Evolutionary conservation across 2,113 vertebrate species (phyloP), one percentile per base, ranked within the genome.

Genomic region (Phyllostomus discolor): DNA sequence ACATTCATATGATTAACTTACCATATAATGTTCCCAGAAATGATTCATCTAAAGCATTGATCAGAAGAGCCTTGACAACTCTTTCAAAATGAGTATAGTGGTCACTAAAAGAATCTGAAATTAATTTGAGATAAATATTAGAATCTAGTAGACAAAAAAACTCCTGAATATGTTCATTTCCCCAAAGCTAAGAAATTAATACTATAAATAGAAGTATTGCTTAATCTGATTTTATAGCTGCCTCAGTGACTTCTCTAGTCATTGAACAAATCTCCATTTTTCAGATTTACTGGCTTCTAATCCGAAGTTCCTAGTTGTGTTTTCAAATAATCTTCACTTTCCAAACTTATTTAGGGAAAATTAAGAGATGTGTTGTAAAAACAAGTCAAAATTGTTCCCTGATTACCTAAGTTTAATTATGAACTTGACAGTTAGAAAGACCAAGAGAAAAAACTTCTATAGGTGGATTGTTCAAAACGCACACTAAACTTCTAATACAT

Each of bases 21-120:
- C 99, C 98, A 97, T 99, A 99, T 76, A 99, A 97, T 8, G 99
- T 98, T 81, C 83, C 94, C 97, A 99, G 98, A 94, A 99, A 99
- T 87, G 94, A 98, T 12, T 90, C 83, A 97, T 99, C 99, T 57
- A 98, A 92, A 50, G 98, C 98, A 96, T 99, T 99, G 97, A 99
- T 99, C 46, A 99, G 98, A 95, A 99, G 98, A 78, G 99, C 99
- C 82, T 98, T 99, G 80, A 99, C 98, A 94, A 99, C 98, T 98
- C 98, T 98, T 97, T 99, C 97, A 97, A 99, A 99, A 94, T 99
- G 99, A 50, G 97, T 97, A 31, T 96, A 98, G 97, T 97, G 98
- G 80, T 98, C 98, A 90, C 97, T 97, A 67, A 94, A 98, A 85
- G 95, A 96, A 62, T 99, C 99, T 99, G 96, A 76, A 81, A 98